Evolutionary conservation across 2,113 vertebrate species (phyloP), one percentile per base, ranked within the genome.

Genomic region (Amphiprion ocellaris): DNA sequence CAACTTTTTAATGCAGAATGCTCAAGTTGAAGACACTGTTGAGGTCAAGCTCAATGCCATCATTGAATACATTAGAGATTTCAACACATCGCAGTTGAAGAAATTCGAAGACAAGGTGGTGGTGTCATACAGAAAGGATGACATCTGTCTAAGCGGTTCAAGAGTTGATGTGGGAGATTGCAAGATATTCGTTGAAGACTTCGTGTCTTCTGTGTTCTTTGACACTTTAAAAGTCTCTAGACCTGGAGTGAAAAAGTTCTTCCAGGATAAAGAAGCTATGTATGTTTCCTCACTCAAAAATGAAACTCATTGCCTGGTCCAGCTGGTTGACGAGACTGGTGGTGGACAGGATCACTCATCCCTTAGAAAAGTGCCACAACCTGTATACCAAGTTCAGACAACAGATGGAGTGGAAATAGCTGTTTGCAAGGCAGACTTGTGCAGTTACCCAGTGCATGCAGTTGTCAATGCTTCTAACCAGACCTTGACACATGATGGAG

Each of bases 161-260:
- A 96, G 81, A 79, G 23, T 16, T 6, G 62, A 93, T 63, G 94
- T 97, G 0, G 0, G 16, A 26, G 15, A 92, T 0, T 90, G 69
- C 33, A 64, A 80, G 12, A 2, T 14, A 0, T 1, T 15, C 0
- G 46, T 96, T 37, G 69, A 82, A 64, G 10, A 91, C 39, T 3
- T 87, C 14, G 1, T 92, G 2, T 88, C 85, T 10, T 94, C 92
- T 0, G 47, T 95, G 41, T 54, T 58, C 70, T 78, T 87, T 59
- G 90, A 91, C 37, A 69, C 1, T 1, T 77, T 96, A 8, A 9
- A 1, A 33, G 39, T 96, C 2, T 64, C 65, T 71, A 95, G 87
- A 58, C 94, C 97, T 0, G 96, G 96, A 49, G 89, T 90, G 19
- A 95, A 88, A 63, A 92, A 92, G 19, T 88, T 94, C 54, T 98